Evolutionary conservation across 64 coral and sea anemone genomes (phyloP).

Genomic region (Platygyra sinensis): DNA sequence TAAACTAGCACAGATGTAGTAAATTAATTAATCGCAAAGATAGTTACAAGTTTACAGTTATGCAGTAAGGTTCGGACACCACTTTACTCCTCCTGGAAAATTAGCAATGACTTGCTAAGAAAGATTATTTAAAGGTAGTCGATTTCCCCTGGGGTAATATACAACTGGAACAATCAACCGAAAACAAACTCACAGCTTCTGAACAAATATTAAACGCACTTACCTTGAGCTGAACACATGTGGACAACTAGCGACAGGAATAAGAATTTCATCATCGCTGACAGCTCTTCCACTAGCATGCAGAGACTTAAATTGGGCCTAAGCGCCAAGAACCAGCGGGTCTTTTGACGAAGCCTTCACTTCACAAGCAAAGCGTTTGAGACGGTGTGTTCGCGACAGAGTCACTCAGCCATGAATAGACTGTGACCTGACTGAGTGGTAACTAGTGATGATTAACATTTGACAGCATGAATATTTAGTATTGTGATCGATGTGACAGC

Average conservation of each 20-base stretch:
- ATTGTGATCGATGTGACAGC: not conserved
- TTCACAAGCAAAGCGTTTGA: not conserved
- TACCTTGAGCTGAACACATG: constrained; percentile 12
- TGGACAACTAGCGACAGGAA: not conserved
- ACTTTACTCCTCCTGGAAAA: too few relatives aligned
- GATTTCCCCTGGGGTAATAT: not conserved
- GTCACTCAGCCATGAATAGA: not conserved
- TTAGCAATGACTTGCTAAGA: too few relatives aligned
- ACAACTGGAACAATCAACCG: not conserved
- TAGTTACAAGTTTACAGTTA: too few relatives aligned
- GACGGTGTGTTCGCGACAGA: not conserved
- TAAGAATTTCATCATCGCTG: not conserved
- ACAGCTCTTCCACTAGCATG: not conserved
- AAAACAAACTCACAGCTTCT: not conserved
- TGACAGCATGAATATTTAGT: not conserved
- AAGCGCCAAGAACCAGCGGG: not conserved
- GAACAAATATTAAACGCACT: not conserved
- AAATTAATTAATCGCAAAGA: too few relatives aligned
- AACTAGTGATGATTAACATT: too few relatives aligned
- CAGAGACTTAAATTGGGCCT: not conserved
- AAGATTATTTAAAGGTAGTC: not conserved
- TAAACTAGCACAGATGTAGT: too few relatives aligned
- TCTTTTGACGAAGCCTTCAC: not conserved
- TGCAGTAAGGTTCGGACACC: too few relatives aligned
- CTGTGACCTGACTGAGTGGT: not conserved